Evolutionary conservation across 2,113 vertebrate species (phyloP).

Genomic region (Sus scrofa): DNA sequence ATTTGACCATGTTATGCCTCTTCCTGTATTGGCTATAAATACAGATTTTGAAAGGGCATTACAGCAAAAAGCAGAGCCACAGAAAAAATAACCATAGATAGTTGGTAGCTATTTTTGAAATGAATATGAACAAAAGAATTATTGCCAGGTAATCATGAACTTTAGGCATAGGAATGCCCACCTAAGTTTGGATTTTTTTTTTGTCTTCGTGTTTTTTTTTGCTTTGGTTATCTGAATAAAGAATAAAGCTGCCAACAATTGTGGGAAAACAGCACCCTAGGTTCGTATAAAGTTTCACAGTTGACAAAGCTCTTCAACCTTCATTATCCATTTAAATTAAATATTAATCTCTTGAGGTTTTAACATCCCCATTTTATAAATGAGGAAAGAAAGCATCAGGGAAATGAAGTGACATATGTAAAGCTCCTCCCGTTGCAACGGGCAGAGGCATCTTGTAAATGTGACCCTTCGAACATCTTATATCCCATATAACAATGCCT

Average conservation of each 20-base stretch:
- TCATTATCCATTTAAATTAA: background rate
- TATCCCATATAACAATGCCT: background rate
- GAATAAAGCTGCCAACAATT: background rate
- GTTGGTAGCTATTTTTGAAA: background rate
- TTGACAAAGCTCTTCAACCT: background rate
- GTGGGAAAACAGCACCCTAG: background rate
- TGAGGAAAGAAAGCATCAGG: background rate
- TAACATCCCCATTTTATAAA: background rate
- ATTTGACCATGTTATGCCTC: background rate
- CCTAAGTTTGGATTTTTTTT: background rate
- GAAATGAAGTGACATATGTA: background rate
- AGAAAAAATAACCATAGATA: background rate
- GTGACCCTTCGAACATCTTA: background rate
- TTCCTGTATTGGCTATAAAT: background rate
- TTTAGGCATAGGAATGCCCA: background rate
- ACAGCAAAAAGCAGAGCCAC: background rate
- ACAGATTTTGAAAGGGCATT: background rate
- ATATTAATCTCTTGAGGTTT: background rate
- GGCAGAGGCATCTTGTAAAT: background rate
- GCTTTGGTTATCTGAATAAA: background rate
- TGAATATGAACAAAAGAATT: background rate
- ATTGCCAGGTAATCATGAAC: background rate
- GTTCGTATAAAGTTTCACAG: background rate
- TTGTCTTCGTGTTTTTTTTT: background rate
- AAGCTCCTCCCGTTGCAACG: background rate